Percentiles rank a stretch among this genome's conserved stretches.
phyloP scores from a whole-genome alignment of 2,797 vertebrate genomes.

The Anniella stebbinsi region DNA sequence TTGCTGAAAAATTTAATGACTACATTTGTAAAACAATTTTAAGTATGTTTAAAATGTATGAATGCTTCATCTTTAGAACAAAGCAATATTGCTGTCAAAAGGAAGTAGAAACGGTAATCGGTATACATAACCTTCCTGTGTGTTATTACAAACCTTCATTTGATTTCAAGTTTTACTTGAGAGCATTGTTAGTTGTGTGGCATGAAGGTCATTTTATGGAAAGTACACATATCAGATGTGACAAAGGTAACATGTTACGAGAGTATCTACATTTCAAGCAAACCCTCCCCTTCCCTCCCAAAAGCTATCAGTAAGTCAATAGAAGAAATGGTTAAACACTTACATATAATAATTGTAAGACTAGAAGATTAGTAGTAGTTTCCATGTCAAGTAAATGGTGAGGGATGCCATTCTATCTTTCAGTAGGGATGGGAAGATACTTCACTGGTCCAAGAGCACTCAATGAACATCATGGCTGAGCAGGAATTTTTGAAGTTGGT shows the following conservation, averaged over 20 bases:
- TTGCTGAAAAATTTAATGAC: conserved; percentile 71
- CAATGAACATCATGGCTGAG: not conserved
- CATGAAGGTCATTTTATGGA: conserved; percentile 66
- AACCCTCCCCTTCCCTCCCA: conserved; percentile 11
- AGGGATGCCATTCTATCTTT: not conserved
- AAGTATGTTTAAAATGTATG: conserved; percentile 44
- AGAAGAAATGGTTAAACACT: conserved; percentile 40
- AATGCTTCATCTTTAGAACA: conserved; percentile 52
- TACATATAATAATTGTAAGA: conserved; percentile 41
- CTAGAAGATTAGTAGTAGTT: conserved; percentile 21
- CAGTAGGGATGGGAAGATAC: not conserved
- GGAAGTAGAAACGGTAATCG: conserved; percentile 37
- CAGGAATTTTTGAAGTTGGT: not conserved
- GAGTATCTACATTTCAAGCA: conserved; percentile 28
- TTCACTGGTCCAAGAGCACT: not conserved
- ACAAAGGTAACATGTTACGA: conserved; percentile 48
- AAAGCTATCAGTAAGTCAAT: not conserved
- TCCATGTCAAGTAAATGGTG: not conserved
- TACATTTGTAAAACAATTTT: conserved; percentile 64
- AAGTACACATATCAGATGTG: conserved; percentile 42
- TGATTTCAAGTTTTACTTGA: conserved; percentile 64
- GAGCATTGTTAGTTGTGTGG: conserved; percentile 48
- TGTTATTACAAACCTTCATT: conserved; percentile 65
- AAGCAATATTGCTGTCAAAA: conserved; percentile 49
- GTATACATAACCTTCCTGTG: conserved; percentile 63